Percentiles rank a stretch among this genome's conserved stretches.
phyloP scores from a whole-genome alignment of 2,797 vertebrate species.

The Clangula hyemalis region DNA sequence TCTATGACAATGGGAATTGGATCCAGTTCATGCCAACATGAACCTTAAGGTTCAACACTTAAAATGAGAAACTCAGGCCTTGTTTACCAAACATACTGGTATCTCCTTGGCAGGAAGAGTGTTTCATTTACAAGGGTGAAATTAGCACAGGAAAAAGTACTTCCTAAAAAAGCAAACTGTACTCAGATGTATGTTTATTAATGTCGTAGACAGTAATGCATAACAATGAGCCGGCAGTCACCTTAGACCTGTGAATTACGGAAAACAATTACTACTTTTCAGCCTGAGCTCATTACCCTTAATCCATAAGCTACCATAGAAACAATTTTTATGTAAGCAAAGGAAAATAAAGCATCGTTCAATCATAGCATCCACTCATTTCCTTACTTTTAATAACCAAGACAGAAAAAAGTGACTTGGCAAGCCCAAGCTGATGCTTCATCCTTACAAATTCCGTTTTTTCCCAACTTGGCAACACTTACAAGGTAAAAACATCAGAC shows the following conservation, averaged over 20 bases:
- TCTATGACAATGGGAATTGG: not conserved
- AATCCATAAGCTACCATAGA: not conserved
- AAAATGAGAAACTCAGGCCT: not conserved
- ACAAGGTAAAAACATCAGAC: not conserved
- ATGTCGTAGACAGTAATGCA: not conserved
- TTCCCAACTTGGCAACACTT: not conserved
- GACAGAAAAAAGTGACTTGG: not conserved
- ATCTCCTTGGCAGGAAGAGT: not conserved
- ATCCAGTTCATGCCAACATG: not conserved
- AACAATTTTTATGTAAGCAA: not conserved
- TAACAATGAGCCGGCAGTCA: not conserved
- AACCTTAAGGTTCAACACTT: not conserved
- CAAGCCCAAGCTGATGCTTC: not conserved
- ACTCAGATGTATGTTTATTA: not conserved
- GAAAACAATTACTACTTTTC: not conserved
- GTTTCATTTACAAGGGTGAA: not conserved
- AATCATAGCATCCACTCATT: not conserved
- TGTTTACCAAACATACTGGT: not conserved
- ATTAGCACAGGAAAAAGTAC: not conserved
- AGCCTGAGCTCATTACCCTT: not conserved
- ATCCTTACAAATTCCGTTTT: not conserved
- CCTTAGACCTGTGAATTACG: not conserved
- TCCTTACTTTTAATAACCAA: not conserved
- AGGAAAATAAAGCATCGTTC: not conserved
- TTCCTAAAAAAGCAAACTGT: not conserved